These are phyloP conservation scores for Halcyon chelicuti DNA, from an alignment of 2,797 vertebrate species.

Conservation along the genomic window DNA sequence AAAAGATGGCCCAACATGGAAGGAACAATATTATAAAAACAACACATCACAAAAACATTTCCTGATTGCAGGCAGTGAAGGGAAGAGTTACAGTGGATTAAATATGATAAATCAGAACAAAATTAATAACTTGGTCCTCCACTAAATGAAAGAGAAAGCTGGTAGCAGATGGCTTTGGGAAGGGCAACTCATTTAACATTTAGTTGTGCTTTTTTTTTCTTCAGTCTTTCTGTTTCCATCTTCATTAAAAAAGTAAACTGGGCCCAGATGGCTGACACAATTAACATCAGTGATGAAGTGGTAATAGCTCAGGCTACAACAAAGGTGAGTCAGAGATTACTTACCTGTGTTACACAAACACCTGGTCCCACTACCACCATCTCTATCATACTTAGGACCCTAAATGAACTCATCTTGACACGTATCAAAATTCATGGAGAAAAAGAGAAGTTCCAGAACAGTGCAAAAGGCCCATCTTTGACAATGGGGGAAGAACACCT, in stretches of 20 bases:
- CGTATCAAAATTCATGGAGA: neutral
- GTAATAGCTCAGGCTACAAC: neutral
- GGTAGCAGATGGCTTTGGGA: conserved; percentile 35
- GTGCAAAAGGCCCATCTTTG: neutral
- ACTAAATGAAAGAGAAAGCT: neutral
- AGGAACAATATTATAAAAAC: neutral
- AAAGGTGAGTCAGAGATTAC: neutral
- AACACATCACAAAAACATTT: neutral
- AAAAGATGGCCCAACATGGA: neutral
- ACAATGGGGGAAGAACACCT: neutral
- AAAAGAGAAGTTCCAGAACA: neutral
- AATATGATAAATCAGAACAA: neutral
- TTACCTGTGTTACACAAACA: neutral
- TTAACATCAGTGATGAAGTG: conserved; percentile 13
- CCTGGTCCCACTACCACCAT: neutral
- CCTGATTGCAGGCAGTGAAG: neutral
- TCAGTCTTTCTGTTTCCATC: neutral
- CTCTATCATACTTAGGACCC: neutral
- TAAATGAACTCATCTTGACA: neutral
- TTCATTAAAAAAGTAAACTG: conserved; percentile 38
- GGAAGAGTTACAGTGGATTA: neutral
- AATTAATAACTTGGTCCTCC: neutral
- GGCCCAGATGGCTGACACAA: conserved; percentile 19
- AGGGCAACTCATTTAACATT: neutral
- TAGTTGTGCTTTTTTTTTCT: neutral